Evolutionary conservation across 2,113 vertebrate species (phyloP).

Genomic region (Anhinga anhinga): DNA sequence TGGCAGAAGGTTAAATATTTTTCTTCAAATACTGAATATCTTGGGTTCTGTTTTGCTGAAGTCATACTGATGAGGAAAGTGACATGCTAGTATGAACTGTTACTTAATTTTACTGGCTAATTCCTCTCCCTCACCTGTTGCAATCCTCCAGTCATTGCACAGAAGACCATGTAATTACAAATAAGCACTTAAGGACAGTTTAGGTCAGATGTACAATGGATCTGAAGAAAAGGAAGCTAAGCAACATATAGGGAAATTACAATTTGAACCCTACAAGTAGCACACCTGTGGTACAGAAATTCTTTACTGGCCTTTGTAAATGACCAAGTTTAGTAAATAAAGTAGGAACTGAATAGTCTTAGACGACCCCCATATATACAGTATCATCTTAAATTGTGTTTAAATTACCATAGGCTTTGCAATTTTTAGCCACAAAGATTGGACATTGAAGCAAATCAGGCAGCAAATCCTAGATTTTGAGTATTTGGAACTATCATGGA

Average conservation of each 20-base stretch:
- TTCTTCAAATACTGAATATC: neutral
- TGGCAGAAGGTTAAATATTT: slow-evolving; percentile 15
- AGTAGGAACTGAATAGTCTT: neutral
- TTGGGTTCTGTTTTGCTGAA: slow-evolving; percentile 7
- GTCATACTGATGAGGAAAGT: neutral
- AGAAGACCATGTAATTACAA: neutral
- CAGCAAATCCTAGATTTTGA: slow-evolving; percentile 28
- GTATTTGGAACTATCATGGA: neutral
- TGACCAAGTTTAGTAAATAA: neutral
- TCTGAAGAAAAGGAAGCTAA: neutral
- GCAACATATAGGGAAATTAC: neutral
- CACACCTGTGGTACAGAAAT: neutral
- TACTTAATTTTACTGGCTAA: neutral
- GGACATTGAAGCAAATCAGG: neutral
- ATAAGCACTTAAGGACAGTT: slow-evolving; percentile 31
- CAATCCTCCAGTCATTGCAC: neutral
- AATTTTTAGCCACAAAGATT: neutral
- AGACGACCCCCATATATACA: neutral
- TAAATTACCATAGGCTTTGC: neutral
- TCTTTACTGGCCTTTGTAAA: slow-evolving; percentile 9
- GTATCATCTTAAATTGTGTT: neutral
- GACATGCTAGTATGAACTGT: neutral
- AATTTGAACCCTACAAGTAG: neutral
- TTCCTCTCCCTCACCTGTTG: neutral
- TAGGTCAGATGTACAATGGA: slow-evolving; percentile 27